A percentile compares a stretch with the other conserved stretches of the same genome.
phyloP scores from a whole-genome alignment of 1,140 invertebrate species.

The Bombyx mandarina region DNA sequence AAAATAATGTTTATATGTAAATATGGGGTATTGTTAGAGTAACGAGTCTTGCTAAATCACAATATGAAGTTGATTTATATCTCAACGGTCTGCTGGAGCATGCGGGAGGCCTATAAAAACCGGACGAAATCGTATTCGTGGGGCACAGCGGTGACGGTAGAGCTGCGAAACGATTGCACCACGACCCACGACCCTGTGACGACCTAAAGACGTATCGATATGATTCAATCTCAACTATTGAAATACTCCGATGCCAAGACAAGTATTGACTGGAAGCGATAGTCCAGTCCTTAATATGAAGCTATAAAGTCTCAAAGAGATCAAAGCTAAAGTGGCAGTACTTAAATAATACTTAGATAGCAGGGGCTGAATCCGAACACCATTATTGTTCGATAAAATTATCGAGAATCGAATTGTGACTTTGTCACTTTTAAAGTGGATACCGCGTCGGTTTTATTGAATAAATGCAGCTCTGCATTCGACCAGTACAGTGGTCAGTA shows the following conservation, averaged over 20 bases:
- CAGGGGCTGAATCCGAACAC: too few relatives aligned
- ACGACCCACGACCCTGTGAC: background rate
- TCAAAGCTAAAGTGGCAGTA: background rate
- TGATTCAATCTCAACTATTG: background rate
- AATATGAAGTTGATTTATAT: conserved; percentile 69
- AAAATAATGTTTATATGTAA: conserved; percentile 68
- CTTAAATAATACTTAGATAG: too few relatives aligned
- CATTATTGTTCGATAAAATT: too few relatives aligned
- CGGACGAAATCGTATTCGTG: conserved; percentile 31
- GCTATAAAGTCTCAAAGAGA: background rate
- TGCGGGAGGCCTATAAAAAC: conserved; percentile 61
- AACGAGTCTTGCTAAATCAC: conserved; percentile 67
- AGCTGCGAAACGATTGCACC: conserved; percentile 3
- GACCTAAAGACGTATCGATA: too few relatives aligned
- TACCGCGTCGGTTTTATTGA: too few relatives aligned
- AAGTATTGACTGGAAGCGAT: too few relatives aligned
- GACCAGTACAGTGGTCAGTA: too few relatives aligned
- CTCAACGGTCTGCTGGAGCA: conserved; percentile 56
- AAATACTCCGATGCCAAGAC: background rate
- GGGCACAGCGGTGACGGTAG: conserved; percentile 1
- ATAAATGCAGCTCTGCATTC: too few relatives aligned
- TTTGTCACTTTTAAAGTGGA: too few relatives aligned
- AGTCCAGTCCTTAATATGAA: too few relatives aligned
- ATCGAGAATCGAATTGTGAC: too few relatives aligned
- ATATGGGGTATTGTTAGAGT: conserved; percentile 63